Evolutionary conservation across 64 coral and sea anemone genomes (phyloP), one percentile per base, ranked within the genome.

Genomic region (Pocillopora verrucosa): DNA sequence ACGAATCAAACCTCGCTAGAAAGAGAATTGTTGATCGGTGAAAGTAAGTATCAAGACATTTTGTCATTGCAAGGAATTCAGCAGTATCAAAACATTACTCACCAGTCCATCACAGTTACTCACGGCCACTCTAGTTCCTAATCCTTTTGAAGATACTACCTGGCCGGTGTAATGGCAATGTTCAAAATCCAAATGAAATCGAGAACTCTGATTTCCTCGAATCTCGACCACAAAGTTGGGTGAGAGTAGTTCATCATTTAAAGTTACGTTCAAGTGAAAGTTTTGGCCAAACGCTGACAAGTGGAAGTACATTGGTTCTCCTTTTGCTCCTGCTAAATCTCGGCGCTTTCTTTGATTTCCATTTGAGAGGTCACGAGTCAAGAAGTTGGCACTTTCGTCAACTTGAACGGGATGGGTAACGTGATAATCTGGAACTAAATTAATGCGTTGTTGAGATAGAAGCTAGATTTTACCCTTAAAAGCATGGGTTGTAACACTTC

Each of bases 31-130:
- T 0, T 3, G 41, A 51, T 51, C 41, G 41, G 7, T 4, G 41
- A 51, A 51, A 51, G 41, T 51, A 3, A 1, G 41, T 51, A 51
- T 51, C 41, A 51, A 51, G 5, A 73, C 59, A 19, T 19, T 51
- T 76, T 56, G 17, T 56, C 16, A 2, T 77, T 77, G 56, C 20
- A 45, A 51, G 75, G 19, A 24, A 30, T 70, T 70, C 11, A 0
- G 25, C 5, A 11, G 25, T 19, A 19, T 2, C 16, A 11, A 24
- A 24, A 11, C 14, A 20, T 59, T 74, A 26, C 88, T 90, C 76
- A 90, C 89, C 89, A 90, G 70, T 82, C 89, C 89, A 84, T 90
- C 89, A 75, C 89, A 90, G 79, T 90, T 90, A 61, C 89, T 90
- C 1, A 90, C n/a, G 19, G 89, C 89, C 51, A 90, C 89, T 63